Conservation (phyloP, 1,140 invertebrate species). For the Maniola jurtina region DNA sequence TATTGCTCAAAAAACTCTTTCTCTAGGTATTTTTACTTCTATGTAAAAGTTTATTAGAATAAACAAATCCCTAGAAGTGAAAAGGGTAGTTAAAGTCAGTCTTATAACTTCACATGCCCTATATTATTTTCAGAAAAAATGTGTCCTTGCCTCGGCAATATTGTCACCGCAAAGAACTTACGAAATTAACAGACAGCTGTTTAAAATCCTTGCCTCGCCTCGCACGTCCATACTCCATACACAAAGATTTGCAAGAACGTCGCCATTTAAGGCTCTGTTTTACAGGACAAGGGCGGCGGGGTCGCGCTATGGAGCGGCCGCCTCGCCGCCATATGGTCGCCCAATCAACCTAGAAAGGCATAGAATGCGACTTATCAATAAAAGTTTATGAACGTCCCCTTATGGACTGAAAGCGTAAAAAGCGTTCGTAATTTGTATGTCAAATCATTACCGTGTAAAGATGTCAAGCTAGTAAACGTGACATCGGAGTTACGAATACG, state of each 20-base stretch:
- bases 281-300: slow-evolving; percentile 24
- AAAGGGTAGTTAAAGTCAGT: too few relatives aligned
- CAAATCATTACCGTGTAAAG: not conserved
- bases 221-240: not conserved
- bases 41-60: too few relatives aligned
- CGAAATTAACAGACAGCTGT: slow-evolving; percentile 16
- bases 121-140: too few relatives aligned
- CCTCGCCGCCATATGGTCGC: slow-evolving; percentile 22
- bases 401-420: not conserved
- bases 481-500: not conserved
- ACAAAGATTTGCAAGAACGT: slow-evolving; percentile 10
- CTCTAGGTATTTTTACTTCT: too few relatives aligned
- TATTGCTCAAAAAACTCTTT: too few relatives aligned
- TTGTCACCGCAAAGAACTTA: not conserved
- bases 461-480: too few relatives aligned
- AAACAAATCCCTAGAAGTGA: too few relatives aligned
- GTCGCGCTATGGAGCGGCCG: slow-evolving; percentile 5
- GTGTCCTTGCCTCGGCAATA: not conserved
- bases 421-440: not conserved
- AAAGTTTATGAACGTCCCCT: not conserved
- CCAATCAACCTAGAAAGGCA: slow-evolving; percentile 16
- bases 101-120: too few relatives aligned
- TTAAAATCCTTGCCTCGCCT: slow-evolving; percentile 20
- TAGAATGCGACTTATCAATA: slow-evolving; percentile 16
- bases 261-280: slow-evolving; percentile 13